These are phyloP conservation scores for Sinodicranocentrus sp. DNA, from an alignment of 2,888 invertebrate genomes.

Conservation along the genomic window DNA sequence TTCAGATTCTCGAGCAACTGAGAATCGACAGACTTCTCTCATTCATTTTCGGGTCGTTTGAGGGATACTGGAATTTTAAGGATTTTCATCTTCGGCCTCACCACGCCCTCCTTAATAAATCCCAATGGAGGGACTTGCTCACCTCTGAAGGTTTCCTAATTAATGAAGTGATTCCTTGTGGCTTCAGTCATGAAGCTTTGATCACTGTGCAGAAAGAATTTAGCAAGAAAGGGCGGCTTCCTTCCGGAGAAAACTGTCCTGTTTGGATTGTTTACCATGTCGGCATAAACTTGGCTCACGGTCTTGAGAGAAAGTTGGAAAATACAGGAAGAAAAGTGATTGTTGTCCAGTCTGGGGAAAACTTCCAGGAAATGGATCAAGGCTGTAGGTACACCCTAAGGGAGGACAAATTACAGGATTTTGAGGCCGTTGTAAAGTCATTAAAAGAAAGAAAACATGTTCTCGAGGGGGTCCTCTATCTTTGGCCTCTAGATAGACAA, in stretches of 20 bases:
- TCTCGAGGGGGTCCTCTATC: neutral
- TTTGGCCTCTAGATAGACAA: neutral
- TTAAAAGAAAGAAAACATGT: neutral
- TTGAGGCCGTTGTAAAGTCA: neutral
- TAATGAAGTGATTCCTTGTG: no score
- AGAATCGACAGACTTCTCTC: neutral
- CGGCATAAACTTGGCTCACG: neutral
- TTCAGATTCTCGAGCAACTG: constrained; percentile 39
- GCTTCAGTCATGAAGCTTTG: neutral
- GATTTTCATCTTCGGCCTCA: constrained; percentile 30
- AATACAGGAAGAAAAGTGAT: neutral
- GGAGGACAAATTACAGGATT: no score
- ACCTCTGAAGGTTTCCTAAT: neutral
- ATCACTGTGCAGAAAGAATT: neutral
- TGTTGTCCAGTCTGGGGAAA: neutral
- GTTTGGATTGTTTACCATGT: neutral
- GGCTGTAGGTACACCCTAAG: no score
- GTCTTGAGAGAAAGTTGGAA: neutral
- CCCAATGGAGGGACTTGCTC: neutral
- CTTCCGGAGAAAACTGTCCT: neutral
- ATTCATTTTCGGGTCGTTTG: constrained; percentile 54
- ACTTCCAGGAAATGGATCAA: no score
- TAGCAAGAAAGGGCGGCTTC: neutral
- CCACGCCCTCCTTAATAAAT: neutral
- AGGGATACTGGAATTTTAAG: constrained; percentile 57